Evolutionary conservation across 2,797 vertebrate species (phyloP), one percentile per base, ranked within the genome.

Genomic region (Phrynocephalus guinanensis): DNA sequence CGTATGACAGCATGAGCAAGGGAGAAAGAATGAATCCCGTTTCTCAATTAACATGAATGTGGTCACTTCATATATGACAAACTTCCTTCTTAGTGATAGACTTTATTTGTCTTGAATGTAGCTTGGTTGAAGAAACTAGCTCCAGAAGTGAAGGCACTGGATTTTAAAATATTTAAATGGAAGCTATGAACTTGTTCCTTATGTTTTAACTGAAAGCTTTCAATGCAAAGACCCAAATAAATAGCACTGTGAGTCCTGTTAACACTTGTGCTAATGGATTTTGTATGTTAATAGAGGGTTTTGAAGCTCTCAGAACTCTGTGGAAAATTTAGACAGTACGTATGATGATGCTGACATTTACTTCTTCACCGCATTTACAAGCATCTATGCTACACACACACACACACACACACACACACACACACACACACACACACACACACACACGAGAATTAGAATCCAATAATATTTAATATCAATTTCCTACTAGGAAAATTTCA

Each of bases 71-170:
- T 52, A 26, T 91, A 88, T 84, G 88, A 91, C 82, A 90, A 88
- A 80, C 79, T 80, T 93, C 30, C 90, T 94, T 93, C 89, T 90
- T 93, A 79, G 86, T 90, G 89, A 80, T 87, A 88, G 86, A 50
- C n/a, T 10, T 30, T 6, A 80, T 92, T 89, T 83, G 79, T 91
- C 83, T 33, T 4, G 56, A 92, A 90, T 1, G 28, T 91, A 86
- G 88, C 95, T 94, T 33, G 91, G 56, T 76, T 93, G 91, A 91
- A 92, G 87, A 91, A 87, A 84, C 79, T 71, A 91, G 93, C 89
- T 90, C 91, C 87, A 91, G 73, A 86, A 91, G 77, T 77, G 2
- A 48, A 88, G 92, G 89, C 73, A 84, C 92, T 93, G 92, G 85
- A 87, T 94, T 86, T 91, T 89, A 71, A 89, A 67, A 68, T 67